Evolutionary conservation across 2,888 invertebrate species (phyloP).

Genomic region (Pachycephus smyrnensis): DNA sequence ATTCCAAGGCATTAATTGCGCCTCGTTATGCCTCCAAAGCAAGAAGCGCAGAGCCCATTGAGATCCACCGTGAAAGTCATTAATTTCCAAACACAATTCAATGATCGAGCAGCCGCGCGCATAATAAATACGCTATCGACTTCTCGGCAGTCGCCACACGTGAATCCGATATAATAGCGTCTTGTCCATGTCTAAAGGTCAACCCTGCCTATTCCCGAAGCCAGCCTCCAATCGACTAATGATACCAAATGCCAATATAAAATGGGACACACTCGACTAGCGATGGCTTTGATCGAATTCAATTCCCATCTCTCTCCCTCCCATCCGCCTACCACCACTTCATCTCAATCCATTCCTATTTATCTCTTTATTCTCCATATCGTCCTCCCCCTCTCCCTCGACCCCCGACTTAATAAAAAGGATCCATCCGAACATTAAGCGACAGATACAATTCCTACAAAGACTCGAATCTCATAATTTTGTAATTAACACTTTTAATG

Average conservation of each 20-base stretch:
- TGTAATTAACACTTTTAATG: not conserved
- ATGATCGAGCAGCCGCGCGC: slow-evolving; percentile 9
- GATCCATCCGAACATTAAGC: not conserved
- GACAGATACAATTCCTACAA: not conserved
- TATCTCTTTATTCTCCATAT: not conserved
- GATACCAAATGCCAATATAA: slow-evolving; percentile 5
- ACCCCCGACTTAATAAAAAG: not conserved
- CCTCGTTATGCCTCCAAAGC: slow-evolving; percentile 14
- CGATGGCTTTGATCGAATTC: not conserved
- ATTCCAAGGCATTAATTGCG: slow-evolving; percentile 16
- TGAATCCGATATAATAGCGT: slow-evolving; percentile 1
- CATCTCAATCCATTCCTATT: not conserved
- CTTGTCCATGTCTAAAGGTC: not conserved
- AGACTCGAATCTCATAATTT: not conserved
- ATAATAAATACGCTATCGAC: slow-evolving; percentile 12
- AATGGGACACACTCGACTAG: not conserved
- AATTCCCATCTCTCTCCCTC: not conserved
- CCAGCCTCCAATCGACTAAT: slow-evolving; percentile 5
- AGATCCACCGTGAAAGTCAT: slow-evolving; percentile 20
- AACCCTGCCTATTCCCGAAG: not conserved
- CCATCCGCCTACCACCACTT: not conserved
- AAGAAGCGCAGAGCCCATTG: not conserved
- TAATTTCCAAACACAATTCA: slow-evolving; percentile 21
- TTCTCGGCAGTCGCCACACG: slow-evolving; percentile 6
- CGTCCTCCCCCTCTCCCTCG: not conserved